Percentiles rank a stretch among this genome's conserved stretches.
These are phyloP conservation scores for Villa cingulata DNA, from an alignment of 2,888 invertebrate species.

Conservation along the genomic window DNA sequence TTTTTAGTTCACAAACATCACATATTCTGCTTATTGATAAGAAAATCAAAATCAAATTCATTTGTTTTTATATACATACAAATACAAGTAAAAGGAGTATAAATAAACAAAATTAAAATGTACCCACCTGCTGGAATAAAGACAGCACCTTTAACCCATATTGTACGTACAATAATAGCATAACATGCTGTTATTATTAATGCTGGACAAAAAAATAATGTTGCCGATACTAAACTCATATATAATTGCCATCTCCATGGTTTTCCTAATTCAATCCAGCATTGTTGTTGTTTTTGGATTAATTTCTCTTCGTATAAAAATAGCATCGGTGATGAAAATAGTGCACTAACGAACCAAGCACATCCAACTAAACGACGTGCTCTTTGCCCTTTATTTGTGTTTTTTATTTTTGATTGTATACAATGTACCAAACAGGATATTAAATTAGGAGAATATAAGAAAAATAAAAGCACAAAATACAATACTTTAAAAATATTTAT, in stretches of 20 bases:
- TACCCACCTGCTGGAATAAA: constrained; percentile 30
- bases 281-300: constrained; percentile 65
- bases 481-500: background rate
- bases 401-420: constrained; percentile 8
- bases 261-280: constrained; percentile 74
- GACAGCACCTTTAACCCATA: constrained; percentile 62
- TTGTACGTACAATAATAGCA: constrained; percentile 78
- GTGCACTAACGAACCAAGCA: constrained; percentile 69
- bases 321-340: constrained; percentile 71
- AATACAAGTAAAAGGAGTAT: background rate
- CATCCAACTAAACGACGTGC: constrained; percentile 63
- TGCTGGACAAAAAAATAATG: constrained; percentile 75
- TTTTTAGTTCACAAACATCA: too few relatives aligned
- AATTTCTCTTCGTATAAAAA: constrained; percentile 67
- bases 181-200: constrained; percentile 82
- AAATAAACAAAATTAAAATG: background rate
- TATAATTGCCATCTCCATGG: constrained; percentile 75
- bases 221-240: constrained; percentile 68
- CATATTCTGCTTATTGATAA: too few relatives aligned
- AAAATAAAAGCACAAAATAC: too few relatives aligned
- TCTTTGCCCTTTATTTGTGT: constrained; percentile 85
- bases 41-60: too few relatives aligned
- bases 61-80: background rate
- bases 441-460: background rate
- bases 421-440: background rate